Evolutionary conservation across 2,113 vertebrate species (phyloP).

Genomic region (Alectura lathami): DNA sequence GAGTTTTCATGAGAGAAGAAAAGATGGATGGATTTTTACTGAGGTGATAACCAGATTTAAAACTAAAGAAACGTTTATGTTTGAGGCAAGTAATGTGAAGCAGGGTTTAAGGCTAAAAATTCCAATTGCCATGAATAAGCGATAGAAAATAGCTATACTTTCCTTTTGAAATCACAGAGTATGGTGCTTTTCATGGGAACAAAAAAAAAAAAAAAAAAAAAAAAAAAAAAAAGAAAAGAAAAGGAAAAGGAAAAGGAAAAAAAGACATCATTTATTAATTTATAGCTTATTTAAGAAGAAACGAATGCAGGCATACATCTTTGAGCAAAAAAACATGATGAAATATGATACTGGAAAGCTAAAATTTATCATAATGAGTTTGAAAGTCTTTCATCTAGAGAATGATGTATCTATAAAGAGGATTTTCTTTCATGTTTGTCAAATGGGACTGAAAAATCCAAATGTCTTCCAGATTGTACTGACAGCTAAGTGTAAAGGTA

Average conservation of each 20-base stretch:
- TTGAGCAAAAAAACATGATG: neutral
- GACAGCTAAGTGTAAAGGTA: neutral
- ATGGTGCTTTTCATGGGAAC: neutral
- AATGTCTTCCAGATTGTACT: neutral
- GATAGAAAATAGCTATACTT: neutral
- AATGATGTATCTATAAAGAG: neutral
- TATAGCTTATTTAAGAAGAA: neutral
- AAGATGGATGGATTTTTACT: slow-evolving; percentile 9
- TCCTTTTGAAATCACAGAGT: neutral
- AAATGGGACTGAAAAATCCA: neutral
- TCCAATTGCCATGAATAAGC: neutral
- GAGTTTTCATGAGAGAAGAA: neutral
- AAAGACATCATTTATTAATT: neutral
- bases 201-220: neutral
- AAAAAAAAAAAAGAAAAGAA: too few species aligned
- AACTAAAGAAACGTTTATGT: neutral
- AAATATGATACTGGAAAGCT: neutral
- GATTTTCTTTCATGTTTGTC: neutral
- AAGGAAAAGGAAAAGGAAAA: neutral
- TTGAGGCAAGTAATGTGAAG: neutral
- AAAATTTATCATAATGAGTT: neutral
- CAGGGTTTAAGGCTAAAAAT: neutral
- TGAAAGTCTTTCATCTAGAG: neutral
- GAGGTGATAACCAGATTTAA: neutral
- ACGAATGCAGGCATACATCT: neutral